Evolutionary conservation across 2,797 vertebrate genomes (phyloP), one percentile per base, ranked within the genome.

Genomic region (Siniperca undulata): DNA sequence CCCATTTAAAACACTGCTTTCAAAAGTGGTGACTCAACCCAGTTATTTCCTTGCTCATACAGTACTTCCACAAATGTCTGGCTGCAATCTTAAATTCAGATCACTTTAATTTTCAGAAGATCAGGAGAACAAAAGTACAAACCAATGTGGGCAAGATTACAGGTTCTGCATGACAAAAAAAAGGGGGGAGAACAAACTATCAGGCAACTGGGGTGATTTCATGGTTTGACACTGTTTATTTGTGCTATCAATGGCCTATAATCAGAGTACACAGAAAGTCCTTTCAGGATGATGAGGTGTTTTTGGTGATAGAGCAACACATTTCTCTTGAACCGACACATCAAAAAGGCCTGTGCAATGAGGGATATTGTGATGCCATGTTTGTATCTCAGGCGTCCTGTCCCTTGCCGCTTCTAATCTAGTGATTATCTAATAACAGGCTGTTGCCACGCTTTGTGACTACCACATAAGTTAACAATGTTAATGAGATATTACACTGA

Each of bases 401-500:
- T 76, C 58, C 52, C 77, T 81, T 7, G 62, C 61, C 34, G 38
- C 55, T 61, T 68, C 81, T 85, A 78, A 85, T 90, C 78, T 77
- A 0, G 65, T 80, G 68, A 90, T 93, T 78, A 91, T 89, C 80
- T 81, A 78, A 83, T 38, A 84, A 87, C 82, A 78, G 73, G 56
- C 70, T 68, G 70, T n/a, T 66, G 70, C 67, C 73, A 19, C 4
- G 13, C 73, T 38, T 82, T 42, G 24, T 80, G 66, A 82, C 86
- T 20, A 66, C 50, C 59, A 67, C 70, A 38, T 65, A 75, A 78
- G 84, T 85, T 89, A 80, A 67, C 81, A 66, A 84, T 89, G 83
- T 74, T 91, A 88, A 91, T 92, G 89, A 91, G 88, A 84, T 86
- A 81, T 88, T 92, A 90, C 4, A 52, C 83, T 83, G 61, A 87